These are phyloP conservation scores for Hyla sarda DNA, from an alignment of 2,113 vertebrate genomes.

Conservation along the genomic window DNA sequence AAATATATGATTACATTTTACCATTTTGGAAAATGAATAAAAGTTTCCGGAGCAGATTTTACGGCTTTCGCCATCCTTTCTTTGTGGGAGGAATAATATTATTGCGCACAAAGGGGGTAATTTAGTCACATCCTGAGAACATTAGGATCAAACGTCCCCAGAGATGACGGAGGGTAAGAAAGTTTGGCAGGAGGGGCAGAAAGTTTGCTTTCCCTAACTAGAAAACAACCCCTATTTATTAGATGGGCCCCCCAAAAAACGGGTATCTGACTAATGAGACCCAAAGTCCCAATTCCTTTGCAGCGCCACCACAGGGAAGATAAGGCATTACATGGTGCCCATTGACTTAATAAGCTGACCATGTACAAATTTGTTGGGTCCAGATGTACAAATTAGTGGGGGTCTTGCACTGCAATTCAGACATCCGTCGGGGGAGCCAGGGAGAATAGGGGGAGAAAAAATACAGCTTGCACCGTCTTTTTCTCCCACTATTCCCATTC, in stretches of 20 bases:
- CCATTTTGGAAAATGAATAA: constrained; percentile 26
- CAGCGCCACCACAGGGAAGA: too few species aligned
- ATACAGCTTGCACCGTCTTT: too few species aligned
- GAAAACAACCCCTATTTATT: too few species aligned
- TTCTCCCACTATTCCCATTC: too few species aligned
- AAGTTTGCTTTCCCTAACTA: background rate
- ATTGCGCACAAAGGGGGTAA: background rate
- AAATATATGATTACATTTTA: constrained; percentile 28
- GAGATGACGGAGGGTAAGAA: background rate
- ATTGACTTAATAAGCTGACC: background rate
- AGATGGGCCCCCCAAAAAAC: too few species aligned
- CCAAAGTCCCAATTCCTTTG: too few species aligned
- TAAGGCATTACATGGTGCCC: too few species aligned
- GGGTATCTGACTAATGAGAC: too few species aligned
- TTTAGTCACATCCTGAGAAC: constrained; percentile 15
- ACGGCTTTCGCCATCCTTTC: background rate
- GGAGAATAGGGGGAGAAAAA: too few species aligned
- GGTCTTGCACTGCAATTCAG: too few species aligned
- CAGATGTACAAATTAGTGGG: too few species aligned
- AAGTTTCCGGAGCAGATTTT: background rate
- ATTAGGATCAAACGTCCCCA: background rate
- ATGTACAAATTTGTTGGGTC: background rate
- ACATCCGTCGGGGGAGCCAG: too few species aligned
- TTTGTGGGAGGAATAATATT: background rate
- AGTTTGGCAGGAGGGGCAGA: background rate